Evolutionary conservation across 2,888 invertebrate genomes (phyloP).

Genomic region (Endomychus coccineus): DNA sequence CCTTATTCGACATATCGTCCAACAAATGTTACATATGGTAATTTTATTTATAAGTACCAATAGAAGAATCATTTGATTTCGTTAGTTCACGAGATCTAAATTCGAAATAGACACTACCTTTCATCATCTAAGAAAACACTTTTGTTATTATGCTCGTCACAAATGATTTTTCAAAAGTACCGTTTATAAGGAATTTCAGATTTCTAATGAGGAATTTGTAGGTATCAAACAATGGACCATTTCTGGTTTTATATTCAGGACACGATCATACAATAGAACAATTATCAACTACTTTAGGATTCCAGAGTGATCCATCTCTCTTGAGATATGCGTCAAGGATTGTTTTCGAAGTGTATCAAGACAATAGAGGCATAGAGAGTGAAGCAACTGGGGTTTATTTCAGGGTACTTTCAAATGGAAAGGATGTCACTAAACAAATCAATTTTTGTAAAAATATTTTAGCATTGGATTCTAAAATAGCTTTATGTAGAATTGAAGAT

Average conservation of each 20-base stretch:
- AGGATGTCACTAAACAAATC: slow-evolving; percentile 73
- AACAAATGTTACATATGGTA: slow-evolving; percentile 74
- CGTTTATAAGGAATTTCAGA: too few species aligned
- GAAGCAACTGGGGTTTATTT: slow-evolving; percentile 58
- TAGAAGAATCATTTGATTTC: not conserved
- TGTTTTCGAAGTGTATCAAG: slow-evolving; percentile 80
- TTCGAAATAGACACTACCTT: too few species aligned
- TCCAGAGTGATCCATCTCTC: slow-evolving; percentile 56
- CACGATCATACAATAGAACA: slow-evolving; percentile 89
- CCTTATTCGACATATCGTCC: slow-evolving; percentile 71
- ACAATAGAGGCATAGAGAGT: slow-evolving; percentile 46
- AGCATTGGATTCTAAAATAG: slow-evolving; percentile 46
- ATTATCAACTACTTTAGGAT: slow-evolving; percentile 70
- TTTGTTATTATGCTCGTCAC: too few species aligned
- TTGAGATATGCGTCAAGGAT: slow-evolving; percentile 83
- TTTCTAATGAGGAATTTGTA: too few species aligned
- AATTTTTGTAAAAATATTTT: slow-evolving; percentile 68
- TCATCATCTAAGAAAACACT: too few species aligned
- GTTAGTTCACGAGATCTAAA: too few species aligned
- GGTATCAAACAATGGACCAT: slow-evolving; percentile 39
- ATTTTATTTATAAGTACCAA: too few species aligned
- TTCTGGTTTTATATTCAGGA: slow-evolving; percentile 56
- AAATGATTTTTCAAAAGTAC: too few species aligned
- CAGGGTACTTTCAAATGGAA: slow-evolving; percentile 77
- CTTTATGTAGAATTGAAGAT: slow-evolving; percentile 77